Base-by-base conservation (phyloP, 1,140 invertebrate species). In the Drosophila athabasca region DNA sequence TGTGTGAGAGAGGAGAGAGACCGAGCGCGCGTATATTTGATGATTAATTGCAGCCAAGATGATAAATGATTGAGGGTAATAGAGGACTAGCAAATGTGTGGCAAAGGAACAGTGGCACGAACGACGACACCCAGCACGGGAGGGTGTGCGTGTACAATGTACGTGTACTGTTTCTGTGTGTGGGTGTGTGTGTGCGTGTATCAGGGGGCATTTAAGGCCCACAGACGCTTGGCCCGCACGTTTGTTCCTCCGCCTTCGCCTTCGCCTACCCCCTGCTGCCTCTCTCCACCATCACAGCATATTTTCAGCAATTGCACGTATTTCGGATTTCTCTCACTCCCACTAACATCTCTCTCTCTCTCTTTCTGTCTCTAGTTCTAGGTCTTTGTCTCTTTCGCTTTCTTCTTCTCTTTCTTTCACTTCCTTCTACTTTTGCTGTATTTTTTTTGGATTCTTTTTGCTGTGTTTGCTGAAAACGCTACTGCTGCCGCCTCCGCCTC, bases 11-110 rank as follows among this genome's bases (percentile, higher is more conserved):
- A 68, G 35, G 11, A 39, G 58, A 22, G 58, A n/a, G 17, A 19
- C 0, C 17, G 17, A 19, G 17, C 68, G 69, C 74, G 76, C 61
- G 35, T 39, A 39, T 13, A 84, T 84, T 84, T 79, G 80, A 85
- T 85, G 81, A 85, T 85, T 85, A 85, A 85, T 85, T 85, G 81
- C 81, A 85, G 81, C 61, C 76, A 72, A 85, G 68, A 85, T 85
- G 81, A 85, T 85, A 84, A 84, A 84, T 84, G 76, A 84, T 84
- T 84, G 72, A 72, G 80, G 76, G 76, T 84, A 84, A 83, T 79
- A 84, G 35, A 39, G 80, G 80, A 83, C 79, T 76, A 83, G 76
- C 79, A 79, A 70, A 77, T 65, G 75, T 59, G 65, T 24, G 11
- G 24, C 19, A 19, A 41, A 39, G 24, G n/a, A 17, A n/a, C 9